phyloP scores from a whole-genome alignment of 2,113 vertebrate genomes.

The Myotis davidii region DNA sequence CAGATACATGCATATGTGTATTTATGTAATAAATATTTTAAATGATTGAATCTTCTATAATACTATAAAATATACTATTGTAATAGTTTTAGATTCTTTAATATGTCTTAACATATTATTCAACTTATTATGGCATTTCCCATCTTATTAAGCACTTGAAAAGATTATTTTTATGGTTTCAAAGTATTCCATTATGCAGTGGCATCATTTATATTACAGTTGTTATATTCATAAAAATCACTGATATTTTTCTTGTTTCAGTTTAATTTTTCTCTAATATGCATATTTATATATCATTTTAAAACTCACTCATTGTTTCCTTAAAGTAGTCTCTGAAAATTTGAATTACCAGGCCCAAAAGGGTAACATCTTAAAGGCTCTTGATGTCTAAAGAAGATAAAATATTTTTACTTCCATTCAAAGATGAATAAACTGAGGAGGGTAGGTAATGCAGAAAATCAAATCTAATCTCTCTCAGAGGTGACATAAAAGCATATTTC shows the following conservation, averaged over 20 bases:
- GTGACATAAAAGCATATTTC: neutral
- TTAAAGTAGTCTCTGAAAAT: neutral
- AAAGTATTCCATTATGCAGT: neutral
- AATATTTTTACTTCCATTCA: slow-evolving; percentile 1
- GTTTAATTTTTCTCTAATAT: neutral
- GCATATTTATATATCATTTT: neutral
- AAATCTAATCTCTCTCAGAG: neutral
- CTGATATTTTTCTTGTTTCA: neutral
- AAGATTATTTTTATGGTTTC: neutral
- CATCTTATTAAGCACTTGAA: neutral
- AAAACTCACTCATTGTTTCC: neutral
- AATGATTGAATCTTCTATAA: neutral
- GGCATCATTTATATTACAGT: neutral
- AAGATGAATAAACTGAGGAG: neutral
- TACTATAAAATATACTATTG: neutral
- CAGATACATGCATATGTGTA: neutral
- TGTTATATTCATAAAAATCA: neutral
- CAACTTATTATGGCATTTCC: neutral
- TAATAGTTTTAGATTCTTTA: neutral
- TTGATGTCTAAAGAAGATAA: neutral
- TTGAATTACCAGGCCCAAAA: neutral
- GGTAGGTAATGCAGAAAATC: neutral
- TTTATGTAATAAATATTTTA: neutral
- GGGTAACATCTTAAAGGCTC: neutral
- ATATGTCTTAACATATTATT: neutral